Conservation (phyloP, 2,797 vertebrate species). For the Salmo trutta region DNA sequence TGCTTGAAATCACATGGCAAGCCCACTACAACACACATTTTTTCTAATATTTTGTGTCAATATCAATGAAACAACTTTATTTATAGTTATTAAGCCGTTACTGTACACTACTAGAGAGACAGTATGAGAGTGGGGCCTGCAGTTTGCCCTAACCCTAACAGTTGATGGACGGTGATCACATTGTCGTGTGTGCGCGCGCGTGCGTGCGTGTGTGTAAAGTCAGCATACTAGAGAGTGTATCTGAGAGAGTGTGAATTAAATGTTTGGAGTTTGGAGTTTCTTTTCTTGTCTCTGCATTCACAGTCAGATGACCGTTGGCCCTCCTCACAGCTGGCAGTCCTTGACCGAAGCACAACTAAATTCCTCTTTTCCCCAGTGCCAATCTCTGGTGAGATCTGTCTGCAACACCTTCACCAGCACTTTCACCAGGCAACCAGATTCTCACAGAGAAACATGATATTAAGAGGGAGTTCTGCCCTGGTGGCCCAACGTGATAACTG, state of each 20-base stretch:
- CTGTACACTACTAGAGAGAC: neutral
- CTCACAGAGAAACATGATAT: slow-evolving; percentile 29
- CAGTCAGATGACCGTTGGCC: neutral
- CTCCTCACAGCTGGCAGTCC: slow-evolving; percentile 11
- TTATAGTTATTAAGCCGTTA: neutral
- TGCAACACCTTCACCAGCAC: slow-evolving; percentile 18
- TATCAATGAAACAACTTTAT: neutral
- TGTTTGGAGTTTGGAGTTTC: neutral
- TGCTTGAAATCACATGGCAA: neutral
- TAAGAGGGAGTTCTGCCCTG: slow-evolving; percentile 17
- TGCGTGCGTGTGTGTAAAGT: neutral
- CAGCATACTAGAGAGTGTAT: neutral
- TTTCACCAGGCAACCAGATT: slow-evolving; percentile 12
- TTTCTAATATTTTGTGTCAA: neutral
- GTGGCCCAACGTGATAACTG: slow-evolving; percentile 18
- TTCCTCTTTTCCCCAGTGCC: slow-evolving; percentile 15
- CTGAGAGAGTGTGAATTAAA: neutral
- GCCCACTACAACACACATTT: neutral
- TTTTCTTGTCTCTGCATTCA: neutral
- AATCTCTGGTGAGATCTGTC: slow-evolving; percentile 8
- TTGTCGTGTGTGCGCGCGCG: neutral
- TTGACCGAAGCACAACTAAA: slow-evolving; percentile 7
- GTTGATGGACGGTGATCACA: neutral
- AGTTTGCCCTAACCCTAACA: neutral
- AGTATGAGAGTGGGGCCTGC: neutral